Evolutionary conservation across 2,797 vertebrate genomes (phyloP), one percentile per base, ranked within the genome.

Genomic region (Mastacembelus armatus): DNA sequence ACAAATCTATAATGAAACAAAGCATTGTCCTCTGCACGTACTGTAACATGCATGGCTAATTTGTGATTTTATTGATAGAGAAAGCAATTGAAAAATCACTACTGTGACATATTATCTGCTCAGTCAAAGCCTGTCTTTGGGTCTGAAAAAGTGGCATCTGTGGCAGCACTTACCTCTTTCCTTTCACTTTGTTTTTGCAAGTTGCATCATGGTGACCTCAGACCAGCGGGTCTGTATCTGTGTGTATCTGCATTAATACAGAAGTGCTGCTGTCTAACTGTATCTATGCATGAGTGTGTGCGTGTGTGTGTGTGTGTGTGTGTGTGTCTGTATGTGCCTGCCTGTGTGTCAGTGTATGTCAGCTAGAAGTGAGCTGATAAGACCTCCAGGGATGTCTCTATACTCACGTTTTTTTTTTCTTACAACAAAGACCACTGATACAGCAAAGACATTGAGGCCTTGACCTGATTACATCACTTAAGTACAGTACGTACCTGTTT

Each of bases 381-480:
- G 82, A 74, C 71, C 83, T 86, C 60, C 36, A 59, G 78, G 80
- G 70, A 84, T 78, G 81, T 75, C 44, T 78, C 55, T 39, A 38
- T 80, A 66, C 75, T 77, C 27, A 59, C 63, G 61, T 51, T 70
- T 58, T 74, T 48, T 79, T 76, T 77, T 48, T 79, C 74, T n/a
- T 62, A 56, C 74, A 60, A 68, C 65, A 61, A 85, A 58, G 59
- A 59, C 57, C 39, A 22, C 80, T 63, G 52, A 64, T 64, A 80
- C 70, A 38, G 69, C 72, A 84, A 84, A 77, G 84, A 66, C 65
- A 66, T 49, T 9, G 63, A 77, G 61, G 67, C 26, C 47, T 63
- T 71, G 74, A 75, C 67, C 78, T 57, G 47, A 83, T 85, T 84
- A 76, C 74, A 85, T 79, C 80, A 81, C 38, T 10, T 27, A 44